These are phyloP conservation scores for Melanotaenia duboulayi DNA, from an alignment of 2,113 vertebrate species.

Conservation along the genomic window DNA sequence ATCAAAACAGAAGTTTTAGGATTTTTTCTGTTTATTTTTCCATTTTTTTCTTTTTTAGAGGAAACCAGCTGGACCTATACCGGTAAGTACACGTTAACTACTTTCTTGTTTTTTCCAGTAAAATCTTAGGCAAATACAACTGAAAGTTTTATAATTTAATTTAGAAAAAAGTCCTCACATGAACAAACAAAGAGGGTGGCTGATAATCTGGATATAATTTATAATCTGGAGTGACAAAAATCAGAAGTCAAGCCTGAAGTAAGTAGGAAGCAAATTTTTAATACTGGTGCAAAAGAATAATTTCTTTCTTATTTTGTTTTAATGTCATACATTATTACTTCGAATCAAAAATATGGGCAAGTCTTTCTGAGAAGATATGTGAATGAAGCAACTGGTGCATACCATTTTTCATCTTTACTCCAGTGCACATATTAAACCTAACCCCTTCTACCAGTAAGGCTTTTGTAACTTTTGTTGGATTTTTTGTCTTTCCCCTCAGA, in stretches of 20 bases:
- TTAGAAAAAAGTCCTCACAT: background rate
- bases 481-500: conserved; percentile 10
- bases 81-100: conserved; percentile 63
- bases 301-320: too few species aligned
- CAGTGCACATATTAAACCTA: background rate
- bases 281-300: too few species aligned
- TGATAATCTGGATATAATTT: background rate
- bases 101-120: background rate
- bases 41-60: conserved; percentile 62
- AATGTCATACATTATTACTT: too few species aligned
- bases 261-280: background rate
- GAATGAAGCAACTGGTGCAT: background rate
- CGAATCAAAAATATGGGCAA: background rate
- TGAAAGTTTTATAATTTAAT: background rate
- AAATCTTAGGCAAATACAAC: background rate
- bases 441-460: background rate
- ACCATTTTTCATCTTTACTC: background rate
- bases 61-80: conserved; percentile 76
- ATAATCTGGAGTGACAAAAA: background rate
- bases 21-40: conserved; percentile 26
- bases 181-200: background rate
- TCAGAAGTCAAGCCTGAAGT: background rate
- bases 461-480: conserved; percentile 2
- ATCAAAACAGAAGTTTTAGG: conserved; percentile 1
- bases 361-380: background rate